Conservation (phyloP, 2,113 vertebrate species). For the Catharus fuscescens region DNA sequence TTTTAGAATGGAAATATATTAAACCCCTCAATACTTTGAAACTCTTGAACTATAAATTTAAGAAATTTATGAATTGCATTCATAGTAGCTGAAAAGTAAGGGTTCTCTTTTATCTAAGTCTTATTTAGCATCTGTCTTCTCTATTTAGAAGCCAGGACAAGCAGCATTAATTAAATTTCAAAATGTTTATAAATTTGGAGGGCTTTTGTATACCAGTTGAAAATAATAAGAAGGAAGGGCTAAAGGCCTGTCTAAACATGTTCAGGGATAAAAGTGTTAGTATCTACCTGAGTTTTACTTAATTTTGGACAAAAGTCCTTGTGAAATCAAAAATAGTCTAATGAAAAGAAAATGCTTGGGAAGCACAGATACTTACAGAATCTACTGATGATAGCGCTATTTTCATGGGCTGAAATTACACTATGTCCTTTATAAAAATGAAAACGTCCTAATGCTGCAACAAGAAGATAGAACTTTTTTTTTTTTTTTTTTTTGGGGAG, state of each 20-base stretch:
- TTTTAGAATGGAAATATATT: background rate
- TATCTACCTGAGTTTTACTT: background rate
- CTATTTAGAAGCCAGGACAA: background rate
- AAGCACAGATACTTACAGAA: background rate
- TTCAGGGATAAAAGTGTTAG: background rate
- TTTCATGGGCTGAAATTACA: background rate
- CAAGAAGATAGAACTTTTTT: background rate
- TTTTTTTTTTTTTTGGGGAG: background rate
- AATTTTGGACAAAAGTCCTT: background rate
- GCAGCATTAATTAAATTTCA: background rate
- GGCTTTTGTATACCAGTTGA: background rate
- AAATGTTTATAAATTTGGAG: constrained; percentile 12
- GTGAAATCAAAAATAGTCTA: background rate
- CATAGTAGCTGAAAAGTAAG: background rate
- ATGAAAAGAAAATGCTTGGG: background rate
- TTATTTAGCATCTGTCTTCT: constrained; percentile 1
- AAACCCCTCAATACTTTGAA: background rate
- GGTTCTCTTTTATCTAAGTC: background rate
- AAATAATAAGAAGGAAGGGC: background rate
- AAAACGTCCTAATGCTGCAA: background rate
- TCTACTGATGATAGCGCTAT: background rate
- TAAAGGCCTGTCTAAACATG: constrained; percentile 2
- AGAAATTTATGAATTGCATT: background rate
- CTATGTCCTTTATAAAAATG: background rate
- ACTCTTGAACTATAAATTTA: background rate